Percentiles rank a stretch among this genome's conserved stretches.
phyloP scores from a whole-genome alignment of 2,888 invertebrate genomes.

The Idaea dimidiata region DNA sequence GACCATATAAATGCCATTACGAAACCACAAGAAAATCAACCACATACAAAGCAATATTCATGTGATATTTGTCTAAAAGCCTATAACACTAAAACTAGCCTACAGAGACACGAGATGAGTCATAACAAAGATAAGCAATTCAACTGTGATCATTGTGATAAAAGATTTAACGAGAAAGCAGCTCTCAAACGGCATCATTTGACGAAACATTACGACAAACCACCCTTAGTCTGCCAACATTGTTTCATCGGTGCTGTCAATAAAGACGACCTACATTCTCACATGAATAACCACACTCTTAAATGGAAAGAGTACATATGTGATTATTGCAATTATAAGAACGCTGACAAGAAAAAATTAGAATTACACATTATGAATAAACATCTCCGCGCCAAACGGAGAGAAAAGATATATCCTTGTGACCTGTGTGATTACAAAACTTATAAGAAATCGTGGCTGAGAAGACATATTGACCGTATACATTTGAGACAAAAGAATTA shows the following conservation, averaged over 20 bases:
- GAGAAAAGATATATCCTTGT: background rate
- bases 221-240: background rate
- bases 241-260: background rate
- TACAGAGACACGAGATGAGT: background rate
- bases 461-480: background rate
- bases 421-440: background rate
- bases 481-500: background rate
- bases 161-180: background rate
- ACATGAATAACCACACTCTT: background rate
- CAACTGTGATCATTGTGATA: background rate
- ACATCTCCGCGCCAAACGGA: background rate
- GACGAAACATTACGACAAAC: background rate
- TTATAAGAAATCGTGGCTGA: background rate
- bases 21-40: background rate
- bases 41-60: background rate
- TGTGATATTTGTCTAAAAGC: background rate
- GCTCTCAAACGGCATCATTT: background rate
- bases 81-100: background rate
- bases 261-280: background rate
- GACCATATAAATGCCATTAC: background rate
- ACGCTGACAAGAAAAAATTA: background rate
- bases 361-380: background rate
- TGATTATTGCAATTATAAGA: background rate
- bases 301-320: background rate
- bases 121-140: background rate